A percentile compares a stretch with the other conserved stretches of the same genome.
These are phyloP conservation scores for Pedetes capensis DNA, from an alignment of 2,113 vertebrate genomes.

Conservation along the genomic window DNA sequence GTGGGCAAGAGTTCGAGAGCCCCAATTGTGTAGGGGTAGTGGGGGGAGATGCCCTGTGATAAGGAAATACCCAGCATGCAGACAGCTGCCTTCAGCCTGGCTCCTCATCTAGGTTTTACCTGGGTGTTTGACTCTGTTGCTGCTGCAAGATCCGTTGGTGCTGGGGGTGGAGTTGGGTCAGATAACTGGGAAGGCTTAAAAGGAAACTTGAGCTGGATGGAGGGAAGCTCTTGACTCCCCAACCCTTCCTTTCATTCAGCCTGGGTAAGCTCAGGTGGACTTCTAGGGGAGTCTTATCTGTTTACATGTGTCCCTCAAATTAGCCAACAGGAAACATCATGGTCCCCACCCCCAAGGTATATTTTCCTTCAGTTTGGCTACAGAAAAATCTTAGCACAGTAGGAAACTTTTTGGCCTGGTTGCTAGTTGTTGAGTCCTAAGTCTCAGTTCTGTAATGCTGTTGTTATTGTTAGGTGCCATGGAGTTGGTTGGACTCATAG, in stretches of 20 bases:
- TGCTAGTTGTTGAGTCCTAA: not conserved
- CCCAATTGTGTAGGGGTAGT: not conserved
- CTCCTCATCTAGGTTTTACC: slow-evolving; percentile 75
- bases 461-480: too few relatives aligned
- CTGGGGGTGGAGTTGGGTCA: slow-evolving; percentile 94
- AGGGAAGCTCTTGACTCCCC: not conserved
- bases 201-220: not conserved
- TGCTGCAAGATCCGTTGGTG: slow-evolving; percentile 90
- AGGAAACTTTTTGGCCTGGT: not conserved
- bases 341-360: not conserved
- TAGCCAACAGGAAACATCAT: not conserved
- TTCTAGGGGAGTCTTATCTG: not conserved
- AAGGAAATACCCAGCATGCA: not conserved
- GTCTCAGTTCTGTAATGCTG: not conserved
- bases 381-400: not conserved
- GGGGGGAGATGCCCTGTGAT: too few relatives aligned
- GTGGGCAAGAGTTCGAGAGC: not conserved
- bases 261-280: not conserved
- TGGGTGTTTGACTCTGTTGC: slow-evolving; percentile 78
- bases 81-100: not conserved
- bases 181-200: slow-evolving; percentile 82
- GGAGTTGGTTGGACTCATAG: too few relatives aligned
- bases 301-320: not conserved
- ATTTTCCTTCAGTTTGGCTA: not conserved
- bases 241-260: not conserved